Evolutionary conservation across 1,140 invertebrate species (phyloP).

Genomic region (Cyphomyrmex costatus): DNA sequence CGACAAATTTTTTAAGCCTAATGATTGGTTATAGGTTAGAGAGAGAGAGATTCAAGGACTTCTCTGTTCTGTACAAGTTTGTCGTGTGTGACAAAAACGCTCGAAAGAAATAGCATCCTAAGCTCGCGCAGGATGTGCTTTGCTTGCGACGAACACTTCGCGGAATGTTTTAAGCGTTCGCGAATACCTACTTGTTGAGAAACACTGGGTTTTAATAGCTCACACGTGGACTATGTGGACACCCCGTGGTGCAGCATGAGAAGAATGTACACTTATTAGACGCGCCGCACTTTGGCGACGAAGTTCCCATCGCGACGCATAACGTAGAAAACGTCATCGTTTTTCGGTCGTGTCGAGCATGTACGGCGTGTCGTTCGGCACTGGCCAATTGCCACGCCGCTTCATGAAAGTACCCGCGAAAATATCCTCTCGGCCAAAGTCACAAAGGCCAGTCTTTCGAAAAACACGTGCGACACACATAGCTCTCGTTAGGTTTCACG

Average conservation of each 20-base stretch:
- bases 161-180: not conserved
- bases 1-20: too few relatives aligned
- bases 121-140: too few relatives aligned
- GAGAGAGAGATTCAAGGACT: too few relatives aligned
- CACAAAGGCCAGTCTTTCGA: slow-evolving; percentile 68
- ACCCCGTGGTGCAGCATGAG: slow-evolving; percentile 25
- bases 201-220: slow-evolving; percentile 47
- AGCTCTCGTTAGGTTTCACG: slow-evolving; percentile 22
- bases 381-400: slow-evolving; percentile 73
- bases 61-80: too few relatives aligned
- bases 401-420: slow-evolving; percentile 56
- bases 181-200: slow-evolving; percentile 27
- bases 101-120: too few relatives aligned
- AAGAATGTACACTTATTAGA: slow-evolving; percentile 24
- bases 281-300: slow-evolving; percentile 7
- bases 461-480: slow-evolving; percentile 42
- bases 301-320: slow-evolving; percentile 3
- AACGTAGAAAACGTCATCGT: slow-evolving; percentile 19
- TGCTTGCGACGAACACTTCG: not conserved
- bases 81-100: too few relatives aligned
- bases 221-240: slow-evolving; percentile 41
- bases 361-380: slow-evolving; percentile 48
- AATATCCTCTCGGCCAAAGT: slow-evolving; percentile 76
- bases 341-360: not conserved
- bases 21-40: too few relatives aligned